Percentiles rank a stretch among this genome's conserved stretches.
These are phyloP conservation scores for Xiphophorus hellerii DNA, from an alignment of 2,113 vertebrate genomes.

Conservation along the genomic window DNA sequence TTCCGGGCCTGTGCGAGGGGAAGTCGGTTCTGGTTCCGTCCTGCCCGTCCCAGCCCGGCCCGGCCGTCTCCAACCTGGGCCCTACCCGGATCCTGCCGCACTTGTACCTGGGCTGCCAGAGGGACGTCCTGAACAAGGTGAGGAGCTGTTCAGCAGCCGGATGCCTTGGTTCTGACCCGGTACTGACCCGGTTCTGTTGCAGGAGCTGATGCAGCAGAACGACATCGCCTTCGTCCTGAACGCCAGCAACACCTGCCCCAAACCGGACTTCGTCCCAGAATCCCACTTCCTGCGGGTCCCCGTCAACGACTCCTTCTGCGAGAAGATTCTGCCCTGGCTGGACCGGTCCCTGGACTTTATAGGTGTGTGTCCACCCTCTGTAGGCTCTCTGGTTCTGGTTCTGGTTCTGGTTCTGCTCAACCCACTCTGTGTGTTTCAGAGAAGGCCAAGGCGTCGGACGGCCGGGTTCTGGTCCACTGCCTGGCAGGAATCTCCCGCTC, in stretches of 20 bases:
- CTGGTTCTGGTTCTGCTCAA: neutral
- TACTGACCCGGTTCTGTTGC: neutral
- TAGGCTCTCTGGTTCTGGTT: neutral
- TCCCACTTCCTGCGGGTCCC: slow-evolving; percentile 94
- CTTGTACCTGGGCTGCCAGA: slow-evolving; percentile 95
- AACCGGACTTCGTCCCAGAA: slow-evolving; percentile 94
- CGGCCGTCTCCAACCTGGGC: slow-evolving; percentile 86
- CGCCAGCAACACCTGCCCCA: slow-evolving; percentile 94
- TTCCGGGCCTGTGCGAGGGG: slow-evolving; percentile 94
- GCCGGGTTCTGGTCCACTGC: slow-evolving; percentile 83
- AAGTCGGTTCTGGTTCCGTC: slow-evolving; percentile 87
- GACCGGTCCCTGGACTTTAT: slow-evolving; percentile 97
- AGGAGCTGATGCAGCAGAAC: slow-evolving; percentile 98
- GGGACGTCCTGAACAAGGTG: slow-evolving; percentile 94
- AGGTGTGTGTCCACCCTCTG: slow-evolving; percentile 71
- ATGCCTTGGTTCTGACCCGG: neutral
- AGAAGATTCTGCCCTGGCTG: slow-evolving; percentile 97
- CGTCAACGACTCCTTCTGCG: slow-evolving; percentile 96
- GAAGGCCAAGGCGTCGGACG: slow-evolving; percentile 90
- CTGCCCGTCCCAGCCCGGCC: slow-evolving; percentile 90
- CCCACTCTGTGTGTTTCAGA: slow-evolving; percentile 76
- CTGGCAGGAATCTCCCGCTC: slow-evolving; percentile 85
- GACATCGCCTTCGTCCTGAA: slow-evolving; percentile 92
- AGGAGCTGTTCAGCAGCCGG: neutral
- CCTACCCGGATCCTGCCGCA: slow-evolving; percentile 96